These are phyloP conservation scores for Volucella inflata DNA, from an alignment of 2,888 invertebrate species.

Conservation along the genomic window DNA sequence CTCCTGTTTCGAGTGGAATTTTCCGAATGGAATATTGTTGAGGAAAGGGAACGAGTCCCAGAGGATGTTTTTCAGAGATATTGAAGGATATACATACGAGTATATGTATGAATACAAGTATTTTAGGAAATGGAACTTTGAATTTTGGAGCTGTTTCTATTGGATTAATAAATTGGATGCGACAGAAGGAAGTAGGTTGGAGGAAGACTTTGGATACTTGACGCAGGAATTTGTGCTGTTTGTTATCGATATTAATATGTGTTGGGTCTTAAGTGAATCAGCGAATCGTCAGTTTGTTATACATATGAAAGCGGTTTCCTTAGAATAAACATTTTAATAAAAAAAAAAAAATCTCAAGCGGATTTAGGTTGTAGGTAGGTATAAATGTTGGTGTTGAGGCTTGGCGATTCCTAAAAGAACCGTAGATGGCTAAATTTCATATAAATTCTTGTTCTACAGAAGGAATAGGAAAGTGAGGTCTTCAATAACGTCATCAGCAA, in stretches of 20 bases:
- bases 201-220: background rate
- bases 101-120: background rate
- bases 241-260: background rate
- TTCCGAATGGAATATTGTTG: background rate
- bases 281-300: background rate
- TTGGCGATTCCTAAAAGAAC: no score
- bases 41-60: background rate
- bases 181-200: background rate
- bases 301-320: no score
- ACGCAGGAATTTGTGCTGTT: background rate
- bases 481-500: no score
- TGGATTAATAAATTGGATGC: conserved; percentile 19
- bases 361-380: no score
- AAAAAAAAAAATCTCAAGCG: no score
- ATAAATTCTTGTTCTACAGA: no score
- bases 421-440: no score
- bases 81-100: conserved; percentile 1
- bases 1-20: background rate
- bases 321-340: no score
- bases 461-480: no score
- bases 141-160: background rate
- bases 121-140: background rate
- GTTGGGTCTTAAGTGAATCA: background rate
- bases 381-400: no score
- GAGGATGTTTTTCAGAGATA: background rate